phyloP scores from a whole-genome alignment of 2,797 vertebrate species.

The Knipowitschia caucasica region DNA sequence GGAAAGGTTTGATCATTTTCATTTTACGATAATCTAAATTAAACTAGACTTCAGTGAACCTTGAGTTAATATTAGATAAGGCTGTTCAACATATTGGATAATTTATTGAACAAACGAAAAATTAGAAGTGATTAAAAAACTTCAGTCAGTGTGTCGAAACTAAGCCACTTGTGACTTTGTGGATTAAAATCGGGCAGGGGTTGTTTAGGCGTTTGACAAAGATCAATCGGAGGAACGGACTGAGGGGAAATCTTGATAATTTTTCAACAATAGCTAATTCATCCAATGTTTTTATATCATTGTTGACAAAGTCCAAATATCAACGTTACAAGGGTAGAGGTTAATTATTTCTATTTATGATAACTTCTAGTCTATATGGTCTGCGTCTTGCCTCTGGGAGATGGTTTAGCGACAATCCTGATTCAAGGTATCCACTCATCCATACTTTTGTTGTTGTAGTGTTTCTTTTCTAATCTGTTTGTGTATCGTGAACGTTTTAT shows the following conservation, averaged over 20 bases:
- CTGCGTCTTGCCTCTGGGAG: too few species aligned
- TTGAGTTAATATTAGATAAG: conserved; percentile 2
- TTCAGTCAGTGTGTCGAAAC: background rate
- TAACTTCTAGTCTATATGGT: too few species aligned
- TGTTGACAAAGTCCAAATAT: too few species aligned
- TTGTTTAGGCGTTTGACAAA: too few species aligned
- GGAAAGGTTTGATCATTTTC: conserved; percentile 10
- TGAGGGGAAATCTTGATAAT: too few species aligned
- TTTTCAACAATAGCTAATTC: too few species aligned
- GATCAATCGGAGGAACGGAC: too few species aligned
- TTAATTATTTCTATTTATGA: too few species aligned
- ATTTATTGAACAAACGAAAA: background rate
- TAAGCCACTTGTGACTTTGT: background rate
- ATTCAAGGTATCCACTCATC: background rate
- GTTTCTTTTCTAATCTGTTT: background rate
- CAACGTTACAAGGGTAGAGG: too few species aligned
- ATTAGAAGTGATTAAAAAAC: background rate
- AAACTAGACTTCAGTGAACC: background rate
- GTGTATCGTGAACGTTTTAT: background rate
- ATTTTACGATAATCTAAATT: background rate
- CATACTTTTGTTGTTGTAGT: background rate
- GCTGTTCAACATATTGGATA: background rate
- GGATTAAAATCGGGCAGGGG: too few species aligned
- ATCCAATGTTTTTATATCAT: too few species aligned
- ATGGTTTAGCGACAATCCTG: too few species aligned